Base-by-base conservation (phyloP, 1,140 invertebrate species). In the Coelopa frigida region DNA sequence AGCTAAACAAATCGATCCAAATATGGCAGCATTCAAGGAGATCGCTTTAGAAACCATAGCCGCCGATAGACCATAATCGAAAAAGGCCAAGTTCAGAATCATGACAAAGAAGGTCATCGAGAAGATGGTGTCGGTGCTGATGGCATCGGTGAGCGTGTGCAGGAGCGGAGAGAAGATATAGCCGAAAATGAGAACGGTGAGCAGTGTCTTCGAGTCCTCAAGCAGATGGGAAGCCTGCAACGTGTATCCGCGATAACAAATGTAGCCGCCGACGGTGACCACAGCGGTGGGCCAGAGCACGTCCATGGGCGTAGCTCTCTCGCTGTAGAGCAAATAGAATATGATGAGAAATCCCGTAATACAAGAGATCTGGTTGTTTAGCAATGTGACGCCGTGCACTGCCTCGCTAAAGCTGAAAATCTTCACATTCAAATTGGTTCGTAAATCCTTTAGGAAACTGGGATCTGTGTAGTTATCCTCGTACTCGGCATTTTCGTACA, bases 71-170 rank as follows among this genome's bases (percentile, higher is more conserved):
- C 89, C 87, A 67, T 97, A 98, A 68, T 98, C 88, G 61, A 87
- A 89, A 61, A 94, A 94, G 46, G 91, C 75, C 26, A 98, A 73
- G 74, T 98, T 92, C 5, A 87, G 71, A 1, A 91, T 54, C 68
- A 97, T 81, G 81, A 94, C 91, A 27, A 91, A 76, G 37, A 86
- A 81, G 17, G 90, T 82, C 75, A 85, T 91, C 2, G 88, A 86
- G 60, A 96, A 96, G 61, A 98, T 96, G 3, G 94, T 96, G 68
- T 98, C 94, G 1, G 94, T 97, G 59, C 91, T 94, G 1, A 98
- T 87, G 0, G 91, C 93, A 68, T 94, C 89, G 0, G 95, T 98
- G 24, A 98, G 73, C 1, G 90, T 96, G 69, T 94, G 89, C n/a
- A 97, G 71, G 20, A 96, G 78, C 0, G 93, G 92, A 0, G 90